Evolutionary conservation across 2,888 invertebrate species (phyloP).

Genomic region (Caenorhabditis panamensis): DNA sequence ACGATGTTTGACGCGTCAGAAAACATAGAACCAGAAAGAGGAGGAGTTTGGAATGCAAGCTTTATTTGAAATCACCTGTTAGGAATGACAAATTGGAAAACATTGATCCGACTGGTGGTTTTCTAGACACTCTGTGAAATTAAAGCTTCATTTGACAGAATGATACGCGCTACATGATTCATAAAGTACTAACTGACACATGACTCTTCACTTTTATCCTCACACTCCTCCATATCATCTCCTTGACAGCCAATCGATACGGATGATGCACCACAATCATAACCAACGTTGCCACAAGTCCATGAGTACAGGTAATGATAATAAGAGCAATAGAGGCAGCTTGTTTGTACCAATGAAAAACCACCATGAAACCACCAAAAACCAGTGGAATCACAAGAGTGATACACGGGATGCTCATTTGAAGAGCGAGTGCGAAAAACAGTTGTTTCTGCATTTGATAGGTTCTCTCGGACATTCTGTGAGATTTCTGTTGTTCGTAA

Average conservation of each 20-base stretch:
- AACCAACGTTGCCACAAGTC: slow-evolving; percentile 3
- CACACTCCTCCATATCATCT: too few relatives aligned
- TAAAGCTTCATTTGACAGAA: too few relatives aligned
- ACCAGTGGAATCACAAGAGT: background rate
- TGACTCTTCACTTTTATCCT: too few relatives aligned
- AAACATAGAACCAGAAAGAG: too few relatives aligned
- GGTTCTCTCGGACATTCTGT: background rate
- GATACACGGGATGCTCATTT: background rate
- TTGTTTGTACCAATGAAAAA: background rate
- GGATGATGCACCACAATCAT: slow-evolving; percentile 7
- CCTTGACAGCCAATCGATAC: slow-evolving; percentile 1
- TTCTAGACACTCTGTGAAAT: too few relatives aligned
- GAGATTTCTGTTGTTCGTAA: background rate
- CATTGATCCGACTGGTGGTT: too few relatives aligned
- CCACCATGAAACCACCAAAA: background rate
- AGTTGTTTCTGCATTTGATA: background rate
- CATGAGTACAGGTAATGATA: background rate
- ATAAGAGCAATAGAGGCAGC: background rate
- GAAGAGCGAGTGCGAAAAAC: background rate
- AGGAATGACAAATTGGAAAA: too few relatives aligned
- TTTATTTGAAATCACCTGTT: too few relatives aligned
- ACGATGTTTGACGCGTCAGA: too few relatives aligned
- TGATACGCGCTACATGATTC: too few relatives aligned
- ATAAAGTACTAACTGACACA: too few relatives aligned
- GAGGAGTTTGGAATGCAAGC: too few relatives aligned